These are phyloP conservation scores for Daktulosphaira vitifoliae DNA, from an alignment of 1,140 invertebrate genomes.

Conservation along the genomic window DNA sequence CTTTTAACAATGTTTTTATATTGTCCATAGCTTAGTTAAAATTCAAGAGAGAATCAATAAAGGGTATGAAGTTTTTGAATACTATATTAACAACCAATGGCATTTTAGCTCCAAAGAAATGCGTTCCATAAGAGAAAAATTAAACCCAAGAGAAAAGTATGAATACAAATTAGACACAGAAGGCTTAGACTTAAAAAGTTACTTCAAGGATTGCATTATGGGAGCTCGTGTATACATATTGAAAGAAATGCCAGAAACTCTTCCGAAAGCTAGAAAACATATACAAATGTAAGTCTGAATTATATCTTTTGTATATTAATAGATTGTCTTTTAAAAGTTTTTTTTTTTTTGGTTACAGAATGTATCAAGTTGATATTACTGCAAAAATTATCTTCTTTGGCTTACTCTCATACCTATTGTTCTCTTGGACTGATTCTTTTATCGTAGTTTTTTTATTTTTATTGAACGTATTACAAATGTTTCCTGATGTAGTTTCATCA, in stretches of 20 bases:
- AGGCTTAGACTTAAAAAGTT: conserved; percentile 59
- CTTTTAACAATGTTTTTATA: too few species aligned
- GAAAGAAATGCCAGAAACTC: conserved; percentile 70
- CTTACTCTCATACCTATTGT: conserved; percentile 42
- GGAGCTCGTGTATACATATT: conserved; percentile 66
- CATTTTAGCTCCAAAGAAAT: conserved; percentile 61
- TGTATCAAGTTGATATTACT: conserved; percentile 52
- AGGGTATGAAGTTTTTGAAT: conserved; percentile 76
- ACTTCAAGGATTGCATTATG: conserved; percentile 64
- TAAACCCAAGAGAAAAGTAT: conserved; percentile 55
- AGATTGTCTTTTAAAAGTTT: too few species aligned
- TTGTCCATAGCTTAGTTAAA: conserved; percentile 53
- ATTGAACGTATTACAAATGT: too few species aligned
- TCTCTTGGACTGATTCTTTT: conserved; percentile 3
- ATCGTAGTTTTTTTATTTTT: too few species aligned
- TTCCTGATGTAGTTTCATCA: too few species aligned
- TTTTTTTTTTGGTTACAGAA: conserved; percentile 52
- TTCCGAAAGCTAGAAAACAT: conserved; percentile 68
- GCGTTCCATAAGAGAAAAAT: conserved; percentile 48
- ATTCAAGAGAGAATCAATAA: conserved; percentile 68
- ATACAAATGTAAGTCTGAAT: conserved; percentile 55
- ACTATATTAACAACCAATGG: conserved; percentile 78
- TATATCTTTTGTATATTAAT: conserved; percentile 21
- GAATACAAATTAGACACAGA: conserved; percentile 62
- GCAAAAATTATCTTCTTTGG: conserved; percentile 46